phyloP scores from a whole-genome alignment of 2,113 vertebrate genomes.

The Guaruba guarouba region DNA sequence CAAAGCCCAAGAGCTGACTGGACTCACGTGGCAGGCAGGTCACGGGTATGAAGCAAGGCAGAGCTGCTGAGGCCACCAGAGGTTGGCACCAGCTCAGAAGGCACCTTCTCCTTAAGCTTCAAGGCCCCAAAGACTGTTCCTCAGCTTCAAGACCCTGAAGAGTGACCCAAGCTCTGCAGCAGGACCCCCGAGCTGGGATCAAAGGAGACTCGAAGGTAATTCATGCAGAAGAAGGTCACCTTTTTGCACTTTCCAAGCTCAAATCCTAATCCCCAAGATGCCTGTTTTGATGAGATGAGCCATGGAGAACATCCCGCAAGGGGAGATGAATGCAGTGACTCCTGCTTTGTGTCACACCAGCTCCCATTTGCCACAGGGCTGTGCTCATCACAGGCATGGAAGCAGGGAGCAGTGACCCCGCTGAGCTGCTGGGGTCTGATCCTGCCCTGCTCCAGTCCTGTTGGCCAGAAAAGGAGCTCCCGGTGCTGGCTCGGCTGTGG shows the following conservation, averaged over 20 bases:
- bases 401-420: neutral
- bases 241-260: neutral
- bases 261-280: conserved; percentile 16
- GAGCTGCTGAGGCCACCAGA: neutral
- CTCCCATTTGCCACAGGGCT: neutral
- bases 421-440: neutral
- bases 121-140: neutral
- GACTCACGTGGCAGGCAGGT: rapidly evolving
- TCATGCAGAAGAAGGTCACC: neutral
- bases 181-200: neutral
- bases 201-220: neutral
- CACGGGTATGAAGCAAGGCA: rapidly evolving
- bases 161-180: neutral
- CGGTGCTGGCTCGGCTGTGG: rapidly evolving
- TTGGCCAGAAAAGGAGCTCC: rapidly evolving
- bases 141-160: neutral
- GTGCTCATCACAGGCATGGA: neutral
- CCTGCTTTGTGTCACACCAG: neutral
- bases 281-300: neutral
- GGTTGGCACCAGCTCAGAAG: neutral
- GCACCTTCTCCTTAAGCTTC: neutral
- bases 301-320: rapidly evolving
- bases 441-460: neutral
- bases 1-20: neutral
- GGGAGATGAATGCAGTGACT: neutral